Conservation (phyloP, 2,888 invertebrate species). For the Anorthoa munda region DNA sequence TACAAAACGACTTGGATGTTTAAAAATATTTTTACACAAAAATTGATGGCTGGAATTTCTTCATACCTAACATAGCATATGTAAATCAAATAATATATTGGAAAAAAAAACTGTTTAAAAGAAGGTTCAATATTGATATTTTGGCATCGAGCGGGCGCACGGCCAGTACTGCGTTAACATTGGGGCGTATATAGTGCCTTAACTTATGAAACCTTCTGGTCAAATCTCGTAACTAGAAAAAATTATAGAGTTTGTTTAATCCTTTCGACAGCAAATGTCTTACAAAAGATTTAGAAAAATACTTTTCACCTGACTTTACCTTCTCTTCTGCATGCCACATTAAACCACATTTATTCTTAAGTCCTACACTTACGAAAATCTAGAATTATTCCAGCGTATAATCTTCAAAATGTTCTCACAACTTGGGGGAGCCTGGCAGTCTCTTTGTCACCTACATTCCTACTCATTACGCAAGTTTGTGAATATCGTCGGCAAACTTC, state of each 20-base stretch:
- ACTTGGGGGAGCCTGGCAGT: slow-evolving; percentile 2
- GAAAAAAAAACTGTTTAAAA: too few species aligned
- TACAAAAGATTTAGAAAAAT: not conserved
- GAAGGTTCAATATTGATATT: too few species aligned
- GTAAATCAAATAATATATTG: too few species aligned
- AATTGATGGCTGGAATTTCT: too few species aligned
- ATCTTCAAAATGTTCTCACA: slow-evolving; percentile 17
- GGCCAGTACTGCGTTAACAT: too few species aligned
- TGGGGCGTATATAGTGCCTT: too few species aligned
- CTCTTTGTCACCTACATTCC: slow-evolving; percentile 34
- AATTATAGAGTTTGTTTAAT: not conserved
- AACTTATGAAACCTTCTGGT: too few species aligned
- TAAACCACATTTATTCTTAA: not conserved
- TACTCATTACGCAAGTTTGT: slow-evolving; percentile 30
- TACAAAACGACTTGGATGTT: too few species aligned
- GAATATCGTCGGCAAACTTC: slow-evolving; percentile 23
- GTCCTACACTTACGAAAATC: not conserved
- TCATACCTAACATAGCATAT: too few species aligned
- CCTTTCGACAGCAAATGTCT: not conserved
- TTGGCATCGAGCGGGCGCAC: too few species aligned
- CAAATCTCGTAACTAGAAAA: too few species aligned
- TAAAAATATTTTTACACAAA: too few species aligned
- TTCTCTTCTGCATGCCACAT: not conserved
- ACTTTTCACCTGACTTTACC: not conserved
- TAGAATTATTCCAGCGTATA: slow-evolving; percentile 8